Base-by-base conservation (phyloP, 2,113 vertebrate genomes). In the Perognathus longimembris region DNA sequence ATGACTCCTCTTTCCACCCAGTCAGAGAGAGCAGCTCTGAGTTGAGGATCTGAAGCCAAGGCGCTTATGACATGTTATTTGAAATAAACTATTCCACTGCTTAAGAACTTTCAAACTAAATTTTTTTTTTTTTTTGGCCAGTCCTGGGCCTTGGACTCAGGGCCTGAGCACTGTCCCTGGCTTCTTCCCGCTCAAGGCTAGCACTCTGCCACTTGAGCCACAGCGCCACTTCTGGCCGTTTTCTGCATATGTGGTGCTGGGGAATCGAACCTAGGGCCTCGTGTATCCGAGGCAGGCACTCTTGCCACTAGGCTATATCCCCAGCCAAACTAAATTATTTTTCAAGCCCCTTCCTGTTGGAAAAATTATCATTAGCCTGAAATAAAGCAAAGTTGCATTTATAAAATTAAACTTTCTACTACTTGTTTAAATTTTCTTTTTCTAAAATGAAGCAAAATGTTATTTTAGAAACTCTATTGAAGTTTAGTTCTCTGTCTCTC, bases 31-130 rank as follows among this genome's bases (percentile, higher is more conserved):
- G 69, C 6, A 24, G 9, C 32, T 42, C 34, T 50, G 12, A 36
- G 54, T 86, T 89, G 61, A 14, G 30, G 36, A 64, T 89, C 80
- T 30, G 71, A 80, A 84, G 30, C 85, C 57, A 80, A 86, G 18
- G 90, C 22, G 21, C 28, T 91, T 91, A 42, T 45, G 18, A 54
- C 70, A n/a, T 45, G 24, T 70, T 85, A 85, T 71, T 85, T 88
- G 75, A 90, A 85, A 93, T 95, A 90, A 92, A 95, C 38, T 59
- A 57, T 30, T 74, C 70, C 28, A 17, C 90, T 77, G 66, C 61
- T 92, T 91, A 76, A 77, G 87, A 45, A 85, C 28, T 3, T 66
- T 66, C 4, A 85, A 77, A 32, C 9, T 38, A 28, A 64, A 40
- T 82, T 78, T 78, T 88, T 38, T 82, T 64, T 61, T n/a, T n/a